Evolutionary conservation across 1,140 invertebrate species (phyloP), one percentile per base, ranked within the genome.

Genomic region (Chionoecetes opilio): DNA sequence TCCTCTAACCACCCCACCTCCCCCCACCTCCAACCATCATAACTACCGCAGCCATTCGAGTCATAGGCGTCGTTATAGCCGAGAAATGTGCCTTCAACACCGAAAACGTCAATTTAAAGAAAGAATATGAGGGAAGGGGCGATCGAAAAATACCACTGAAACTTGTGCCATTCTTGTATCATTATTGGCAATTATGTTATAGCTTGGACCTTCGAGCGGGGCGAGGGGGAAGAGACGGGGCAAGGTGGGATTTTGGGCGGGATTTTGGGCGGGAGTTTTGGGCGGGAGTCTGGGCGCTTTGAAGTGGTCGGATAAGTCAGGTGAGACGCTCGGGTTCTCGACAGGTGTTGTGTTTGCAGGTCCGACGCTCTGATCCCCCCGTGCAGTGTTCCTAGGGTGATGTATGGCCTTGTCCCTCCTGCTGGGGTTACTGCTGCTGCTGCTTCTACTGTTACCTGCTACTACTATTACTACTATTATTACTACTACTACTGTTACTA

Each of bases 151-250:
- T 75, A 75, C 21, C 63, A n/a, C n/a, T n/a, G n/a, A 75, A 75
- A 75, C 63, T 75, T 75, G 63, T 75, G 63, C 63, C 63, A 75
- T 75, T 75, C 63, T 26, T 75, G n/a, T 75, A 75, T 75, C 26
- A 75, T 75, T 75, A 75, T 75, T 75, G 63, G 63, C 63, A 75
- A 75, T 75, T 75, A 75, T n/a, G 63, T n/a, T 26, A 75, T 75
- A 75, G 21, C n/a, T 26, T 75, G n/a, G 63, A 75, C 63, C 63
- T 75, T n/a, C n/a, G 63, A 6, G 6, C 63, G 21, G 11, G 11
- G 21, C n/a, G 63, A 63, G 17, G 53, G 53, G 53, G 53, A 21
- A 21, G 63, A 26, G 63, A 2, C 6, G 9, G 8, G 63, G 63
- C 8, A 17, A 11, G 46, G 11, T 53, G 46, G 9, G 46, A 53